A percentile compares a stretch with the other conserved stretches of the same genome.
Conservation (phyloP, 2,113 vertebrate genomes). For the Typhlomys cinereus region DNA sequence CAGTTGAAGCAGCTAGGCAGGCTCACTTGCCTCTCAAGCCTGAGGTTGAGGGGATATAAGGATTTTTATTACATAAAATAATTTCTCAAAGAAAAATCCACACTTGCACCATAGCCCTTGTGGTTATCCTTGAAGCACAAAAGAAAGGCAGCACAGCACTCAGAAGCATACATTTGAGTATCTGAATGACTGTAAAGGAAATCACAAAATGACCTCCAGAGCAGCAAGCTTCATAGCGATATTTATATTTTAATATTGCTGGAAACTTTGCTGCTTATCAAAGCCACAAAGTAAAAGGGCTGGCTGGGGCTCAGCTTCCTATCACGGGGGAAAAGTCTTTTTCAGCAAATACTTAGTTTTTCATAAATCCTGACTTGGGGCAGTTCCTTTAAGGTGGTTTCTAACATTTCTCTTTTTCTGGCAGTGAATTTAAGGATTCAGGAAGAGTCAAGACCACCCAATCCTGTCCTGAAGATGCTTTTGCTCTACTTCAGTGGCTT, state of each 20-base stretch:
- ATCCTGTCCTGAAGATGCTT: slow-evolving; percentile 54
- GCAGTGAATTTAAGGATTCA: not conserved
- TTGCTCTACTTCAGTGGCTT: not conserved
- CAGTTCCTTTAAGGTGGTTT: slow-evolving; percentile 18
- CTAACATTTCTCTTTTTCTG: not conserved
- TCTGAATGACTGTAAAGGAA: slow-evolving; percentile 76
- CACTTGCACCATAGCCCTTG: slow-evolving; percentile 56
- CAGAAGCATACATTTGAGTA: slow-evolving; percentile 72
- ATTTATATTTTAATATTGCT: slow-evolving; percentile 79
- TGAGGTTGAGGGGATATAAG: slow-evolving; percentile 68
- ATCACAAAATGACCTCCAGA: slow-evolving; percentile 78
- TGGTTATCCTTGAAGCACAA: slow-evolving; percentile 73
- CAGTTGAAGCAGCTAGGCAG: slow-evolving; percentile 19
- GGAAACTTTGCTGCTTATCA: slow-evolving; percentile 73
- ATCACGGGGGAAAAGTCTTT: slow-evolving; percentile 51
- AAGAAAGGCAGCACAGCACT: slow-evolving; percentile 50
- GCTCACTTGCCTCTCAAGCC: slow-evolving; percentile 48
- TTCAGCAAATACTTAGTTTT: slow-evolving; percentile 35
- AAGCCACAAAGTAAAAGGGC: slow-evolving; percentile 64
- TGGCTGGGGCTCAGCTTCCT: slow-evolving; percentile 20
- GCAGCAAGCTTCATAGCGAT: slow-evolving; percentile 71
- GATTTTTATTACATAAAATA: slow-evolving; percentile 68
- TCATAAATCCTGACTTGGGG: slow-evolving; percentile 52
- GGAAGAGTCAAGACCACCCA: not conserved
- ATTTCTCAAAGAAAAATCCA: slow-evolving; percentile 44